Base-by-base conservation (phyloP, 2,888 invertebrate species). In the Dolichomitus sp. region DNA sequence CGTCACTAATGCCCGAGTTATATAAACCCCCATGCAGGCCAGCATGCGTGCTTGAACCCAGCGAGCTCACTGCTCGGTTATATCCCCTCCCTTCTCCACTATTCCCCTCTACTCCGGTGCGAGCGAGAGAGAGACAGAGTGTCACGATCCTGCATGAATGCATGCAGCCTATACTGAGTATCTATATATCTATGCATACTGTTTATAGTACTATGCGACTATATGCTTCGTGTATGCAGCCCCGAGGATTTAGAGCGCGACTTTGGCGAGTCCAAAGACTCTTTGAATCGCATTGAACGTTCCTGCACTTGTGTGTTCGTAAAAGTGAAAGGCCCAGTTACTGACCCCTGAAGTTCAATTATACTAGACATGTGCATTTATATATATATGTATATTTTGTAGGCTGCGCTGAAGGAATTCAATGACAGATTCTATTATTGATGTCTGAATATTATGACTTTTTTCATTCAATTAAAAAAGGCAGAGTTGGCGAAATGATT, bases 1-100 rank as follows among this genome's bases (percentile, higher is more conserved):
- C 86, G 82, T 85, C 87, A 88, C 90, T 89, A 89, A 91, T 92
- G 91, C 89, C 91, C 89, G 90, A 91, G 90, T 92, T 92, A 92
- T 89, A 91, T 92, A 92, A 92, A 91, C 91, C 90, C 88, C 88
- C 87, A 87, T 89, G 87, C 88, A 87, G 87, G 85, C 88, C 80
- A 83, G 84, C 85, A 78, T 78, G 82, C 78, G 82, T 80, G 78
- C 77, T 83, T 78, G 48, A 74, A 83, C 72, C 80, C 75, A 78
- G 72, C 80, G 73, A 75, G 72, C 75, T 63, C 74, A 61, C 72
- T 80, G 40, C 80, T 78, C 78, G 74, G 73, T 66, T 65, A 45
- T 61, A n/a, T 68, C 63, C 68, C 59, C 72, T 30, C 40, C 17
- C 2, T 61, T 2, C 37, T 9, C 37, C 37, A 0, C 33, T 4